Percentiles rank a stretch among this genome's conserved stretches.
Evolutionary conservation across 2,113 vertebrate genomes (phyloP).

Genomic region (Phoenicopterus ruber): DNA sequence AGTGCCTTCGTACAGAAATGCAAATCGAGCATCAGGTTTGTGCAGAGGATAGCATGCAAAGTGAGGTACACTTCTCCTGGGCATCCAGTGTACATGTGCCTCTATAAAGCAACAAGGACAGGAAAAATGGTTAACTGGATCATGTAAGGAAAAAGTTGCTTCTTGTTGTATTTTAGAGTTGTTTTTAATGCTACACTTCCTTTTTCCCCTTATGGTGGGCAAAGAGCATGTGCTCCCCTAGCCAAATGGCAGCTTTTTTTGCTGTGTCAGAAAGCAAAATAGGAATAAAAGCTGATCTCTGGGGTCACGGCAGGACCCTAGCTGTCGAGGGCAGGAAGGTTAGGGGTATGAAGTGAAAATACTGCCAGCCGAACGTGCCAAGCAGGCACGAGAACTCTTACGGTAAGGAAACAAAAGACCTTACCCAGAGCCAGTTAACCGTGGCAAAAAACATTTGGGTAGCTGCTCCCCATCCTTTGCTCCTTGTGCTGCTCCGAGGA

Average conservation of each 20-base stretch:
- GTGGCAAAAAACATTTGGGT: neutral
- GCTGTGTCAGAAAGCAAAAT: neutral
- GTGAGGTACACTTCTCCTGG: neutral
- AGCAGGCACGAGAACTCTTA: neutral
- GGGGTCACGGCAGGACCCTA: neutral
- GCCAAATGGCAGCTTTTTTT: neutral
- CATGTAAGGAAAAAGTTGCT: neutral
- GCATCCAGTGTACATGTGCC: neutral
- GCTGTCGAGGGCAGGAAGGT: accelerated
- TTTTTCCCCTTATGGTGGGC: neutral
- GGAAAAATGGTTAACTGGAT: neutral
- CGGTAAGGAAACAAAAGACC: neutral
- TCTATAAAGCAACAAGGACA: neutral
- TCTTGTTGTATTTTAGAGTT: neutral
- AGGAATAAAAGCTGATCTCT: neutral
- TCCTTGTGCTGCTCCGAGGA: accelerated
- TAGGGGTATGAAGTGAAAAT: neutral
- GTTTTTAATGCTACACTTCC: neutral
- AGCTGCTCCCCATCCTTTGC: neutral
- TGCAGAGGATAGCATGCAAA: neutral
- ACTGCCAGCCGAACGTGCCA: neutral
- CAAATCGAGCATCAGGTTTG: neutral
- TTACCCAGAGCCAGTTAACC: neutral
- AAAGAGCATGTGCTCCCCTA: neutral
- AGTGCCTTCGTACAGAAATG: neutral